A percentile compares a stretch with the other conserved stretches of the same genome.
Evolutionary conservation across 2,888 invertebrate species (phyloP).

Genomic region (Drosophila nr. perissopoda): DNA sequence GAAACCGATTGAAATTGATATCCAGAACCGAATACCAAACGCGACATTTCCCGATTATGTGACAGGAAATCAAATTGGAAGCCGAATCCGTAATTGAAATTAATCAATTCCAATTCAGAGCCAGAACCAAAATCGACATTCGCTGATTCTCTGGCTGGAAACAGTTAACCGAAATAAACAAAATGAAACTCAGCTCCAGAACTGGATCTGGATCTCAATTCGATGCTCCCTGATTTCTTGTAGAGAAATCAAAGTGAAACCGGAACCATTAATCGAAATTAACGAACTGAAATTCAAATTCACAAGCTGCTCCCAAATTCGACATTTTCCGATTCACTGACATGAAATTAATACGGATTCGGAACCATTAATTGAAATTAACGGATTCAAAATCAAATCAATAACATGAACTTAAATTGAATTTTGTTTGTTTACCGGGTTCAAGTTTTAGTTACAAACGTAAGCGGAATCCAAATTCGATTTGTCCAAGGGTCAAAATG

Average conservation of each 20-base stretch:
- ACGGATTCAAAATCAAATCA: background rate
- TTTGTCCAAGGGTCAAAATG: background rate
- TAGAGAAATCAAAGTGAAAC: too few relatives aligned
- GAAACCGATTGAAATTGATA: background rate
- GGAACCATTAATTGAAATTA: background rate
- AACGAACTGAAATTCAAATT: background rate
- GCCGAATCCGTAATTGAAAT: background rate
- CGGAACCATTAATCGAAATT: background rate
- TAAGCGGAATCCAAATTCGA: background rate
- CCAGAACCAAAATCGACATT: background rate
- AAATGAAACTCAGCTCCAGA: background rate
- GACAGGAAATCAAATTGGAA: background rate
- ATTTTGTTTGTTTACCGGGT: too few relatives aligned
- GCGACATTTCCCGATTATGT: background rate
- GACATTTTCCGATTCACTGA: background rate
- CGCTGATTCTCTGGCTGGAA: background rate
- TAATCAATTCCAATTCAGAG: background rate
- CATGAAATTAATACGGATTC: background rate
- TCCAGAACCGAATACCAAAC: background rate
- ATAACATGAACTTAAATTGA: too few relatives aligned
- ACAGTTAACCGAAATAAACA: background rate
- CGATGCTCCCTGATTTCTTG: too few relatives aligned
- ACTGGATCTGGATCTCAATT: too few relatives aligned
- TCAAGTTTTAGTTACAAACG: too few relatives aligned
- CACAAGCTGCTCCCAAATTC: background rate